Evolutionary conservation across 1,140 invertebrate genomes (phyloP), one percentile per base, ranked within the genome.

Genomic region (Bemisia tabaci): DNA sequence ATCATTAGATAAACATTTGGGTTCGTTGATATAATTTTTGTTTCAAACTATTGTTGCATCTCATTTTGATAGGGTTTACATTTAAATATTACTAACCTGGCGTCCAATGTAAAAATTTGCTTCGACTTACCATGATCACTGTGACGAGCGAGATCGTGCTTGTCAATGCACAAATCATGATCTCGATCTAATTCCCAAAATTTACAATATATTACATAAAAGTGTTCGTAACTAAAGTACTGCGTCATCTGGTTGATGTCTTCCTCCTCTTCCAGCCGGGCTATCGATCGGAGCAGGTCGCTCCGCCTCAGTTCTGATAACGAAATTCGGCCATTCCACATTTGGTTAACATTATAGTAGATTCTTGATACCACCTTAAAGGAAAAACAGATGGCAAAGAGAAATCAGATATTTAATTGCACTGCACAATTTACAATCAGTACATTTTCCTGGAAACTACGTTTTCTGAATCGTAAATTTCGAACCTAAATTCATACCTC

Each of bases 151-250:
- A 99, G 83, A 80, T 99, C 97, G 68, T 92, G 87, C 75, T 90
- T 90, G 77, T 94, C 94, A 71, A 99, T 98, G 72, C 92, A 92
- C 58, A 99, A 81, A 82, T 99, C 96, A 77, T 99, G 96, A 82
- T 99, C 97, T 69, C 92, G 86, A 79, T 99, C 97, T 70, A 99
- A 79, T 79, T 99, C 97, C 97, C 97, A 99, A 79, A 99, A 99
- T 80, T 98, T 99, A 81, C 97, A 99, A 77, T 99, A 99, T 75
- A 99, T 98, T 24, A 99, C 97, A 80, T 99, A 99, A 79, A 99
- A 99, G 81, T 99, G 97, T 78, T 99, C 96, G 78, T 99, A 99
- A 75, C 94, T 97, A 80, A 99, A 99, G 78, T 91, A 98, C 72
- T 96, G 93, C 68, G 94, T 97, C 60, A 98, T 90, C 81, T 91